Percentiles rank a stretch among this genome's conserved stretches.
Conservation (phyloP, 2,797 vertebrate species). For the Allobates femoralis region DNA sequence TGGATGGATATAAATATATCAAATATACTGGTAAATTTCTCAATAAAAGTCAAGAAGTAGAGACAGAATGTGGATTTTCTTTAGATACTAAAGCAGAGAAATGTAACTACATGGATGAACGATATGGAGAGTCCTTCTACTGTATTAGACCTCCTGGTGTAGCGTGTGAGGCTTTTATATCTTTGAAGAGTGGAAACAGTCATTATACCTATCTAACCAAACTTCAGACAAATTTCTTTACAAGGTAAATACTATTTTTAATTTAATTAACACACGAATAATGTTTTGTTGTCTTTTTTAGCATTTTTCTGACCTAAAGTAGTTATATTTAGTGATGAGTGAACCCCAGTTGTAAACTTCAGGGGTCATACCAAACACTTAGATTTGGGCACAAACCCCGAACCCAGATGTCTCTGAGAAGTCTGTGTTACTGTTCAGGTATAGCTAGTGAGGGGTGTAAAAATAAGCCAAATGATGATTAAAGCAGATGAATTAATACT, state of each 20-base stretch:
- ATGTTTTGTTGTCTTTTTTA: neutral
- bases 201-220: neutral
- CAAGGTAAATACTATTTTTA: slow-evolving; percentile 5
- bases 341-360: too few relatives aligned
- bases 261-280: neutral
- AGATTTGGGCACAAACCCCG: too few relatives aligned
- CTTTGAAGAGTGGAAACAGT: slow-evolving; percentile 2
- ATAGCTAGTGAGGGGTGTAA: too few relatives aligned
- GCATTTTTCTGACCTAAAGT: neutral
- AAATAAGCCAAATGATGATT: too few relatives aligned
- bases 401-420: too few relatives aligned
- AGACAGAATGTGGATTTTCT: slow-evolving; percentile 58
- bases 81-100: slow-evolving; percentile 41
- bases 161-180: slow-evolving; percentile 50
- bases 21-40: slow-evolving; percentile 57
- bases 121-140: slow-evolving; percentile 67
- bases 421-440: too few relatives aligned
- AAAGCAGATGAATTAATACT: too few relatives aligned
- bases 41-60: slow-evolving; percentile 14
- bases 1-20: slow-evolving; percentile 59
- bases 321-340: neutral
- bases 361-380: too few relatives aligned
- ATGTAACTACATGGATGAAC: slow-evolving; percentile 64
- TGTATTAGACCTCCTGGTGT: slow-evolving; percentile 46
- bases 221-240: slow-evolving; percentile 20